phyloP scores from a whole-genome alignment of 1,140 invertebrate species.

The Aporrectodea caliginosa region DNA sequence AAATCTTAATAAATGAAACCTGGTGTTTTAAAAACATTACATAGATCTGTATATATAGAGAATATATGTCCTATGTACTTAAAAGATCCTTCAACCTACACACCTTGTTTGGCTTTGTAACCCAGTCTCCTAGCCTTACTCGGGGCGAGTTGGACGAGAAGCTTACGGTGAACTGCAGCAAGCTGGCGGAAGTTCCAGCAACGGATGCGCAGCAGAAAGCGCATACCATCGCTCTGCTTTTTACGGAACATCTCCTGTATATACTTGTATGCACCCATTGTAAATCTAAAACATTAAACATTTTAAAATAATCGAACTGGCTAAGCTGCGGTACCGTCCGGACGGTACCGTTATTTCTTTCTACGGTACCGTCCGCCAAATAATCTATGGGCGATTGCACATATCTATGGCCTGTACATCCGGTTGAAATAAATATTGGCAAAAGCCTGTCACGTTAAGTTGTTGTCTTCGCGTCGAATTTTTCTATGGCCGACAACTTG shows the following conservation, averaged over 20 bases:
- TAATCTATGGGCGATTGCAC: too few relatives aligned
- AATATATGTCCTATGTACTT: not conserved
- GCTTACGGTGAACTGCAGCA: conserved; percentile 88
- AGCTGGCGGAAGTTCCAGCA: conserved; percentile 98
- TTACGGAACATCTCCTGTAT: conserved; percentile 98
- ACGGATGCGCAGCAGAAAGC: conserved; percentile 69
- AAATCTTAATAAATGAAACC: not conserved
- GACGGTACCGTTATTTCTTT: too few relatives aligned
- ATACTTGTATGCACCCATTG: conserved; percentile 99
- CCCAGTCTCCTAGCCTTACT: conserved; percentile 95
- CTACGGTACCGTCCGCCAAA: too few relatives aligned
- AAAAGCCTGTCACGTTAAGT: too few relatives aligned
- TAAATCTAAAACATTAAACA: conserved; percentile 29
- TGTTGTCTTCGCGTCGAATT: too few relatives aligned
- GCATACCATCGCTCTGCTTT: conserved; percentile 77
- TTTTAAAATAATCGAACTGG: too few relatives aligned
- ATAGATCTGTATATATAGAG: not conserved
- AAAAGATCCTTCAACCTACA: not conserved
- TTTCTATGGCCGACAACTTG: too few relatives aligned
- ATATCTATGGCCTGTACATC: too few relatives aligned
- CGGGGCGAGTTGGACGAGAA: conserved; percentile 91
- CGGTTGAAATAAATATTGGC: too few relatives aligned
- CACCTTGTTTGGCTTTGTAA: conserved; percentile 94
- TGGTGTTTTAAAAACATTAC: too few relatives aligned
- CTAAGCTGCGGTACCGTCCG: too few relatives aligned